Percentiles rank a stretch among this genome's conserved stretches.
Conservation (phyloP, 2,113 vertebrate genomes). For the Hippocampus mohnikei region DNA sequence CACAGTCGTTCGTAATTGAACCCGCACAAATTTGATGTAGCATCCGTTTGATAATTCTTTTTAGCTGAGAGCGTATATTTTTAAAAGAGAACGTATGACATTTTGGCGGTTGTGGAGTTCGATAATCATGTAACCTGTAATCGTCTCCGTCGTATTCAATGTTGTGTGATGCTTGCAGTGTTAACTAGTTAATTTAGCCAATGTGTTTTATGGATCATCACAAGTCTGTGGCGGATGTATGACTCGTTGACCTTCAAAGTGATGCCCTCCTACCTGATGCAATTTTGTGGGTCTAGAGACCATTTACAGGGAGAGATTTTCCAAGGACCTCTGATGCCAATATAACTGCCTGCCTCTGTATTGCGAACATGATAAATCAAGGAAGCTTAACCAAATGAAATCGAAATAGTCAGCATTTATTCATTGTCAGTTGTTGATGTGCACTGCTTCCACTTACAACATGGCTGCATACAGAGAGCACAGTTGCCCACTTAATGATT, state of each 20-base stretch:
- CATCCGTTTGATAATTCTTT: neutral
- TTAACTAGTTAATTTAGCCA: neutral
- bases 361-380: too few relatives aligned
- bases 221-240: neutral
- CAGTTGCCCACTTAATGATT: too few relatives aligned
- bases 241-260: conserved; percentile 54
- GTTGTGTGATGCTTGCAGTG: neutral
- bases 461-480: too few relatives aligned
- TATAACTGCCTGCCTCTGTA: too few relatives aligned
- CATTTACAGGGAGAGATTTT: too few relatives aligned
- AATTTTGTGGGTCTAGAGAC: neutral
- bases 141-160: neutral
- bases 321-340: too few relatives aligned
- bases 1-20: neutral
- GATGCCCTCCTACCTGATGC: conserved; percentile 19
- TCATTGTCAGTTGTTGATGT: too few relatives aligned
- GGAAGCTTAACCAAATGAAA: too few relatives aligned
- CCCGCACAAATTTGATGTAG: neutral
- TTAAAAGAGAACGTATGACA: too few relatives aligned
- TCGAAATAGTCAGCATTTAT: too few relatives aligned
- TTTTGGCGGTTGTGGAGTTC: neutral
- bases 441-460: too few relatives aligned
- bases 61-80: neutral
- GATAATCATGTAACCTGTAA: neutral
- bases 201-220: neutral